Percentiles rank a stretch among this genome's conserved stretches.
Evolutionary conservation across 2,888 invertebrate species (phyloP).

Genomic region (Cantharis lateralis): DNA sequence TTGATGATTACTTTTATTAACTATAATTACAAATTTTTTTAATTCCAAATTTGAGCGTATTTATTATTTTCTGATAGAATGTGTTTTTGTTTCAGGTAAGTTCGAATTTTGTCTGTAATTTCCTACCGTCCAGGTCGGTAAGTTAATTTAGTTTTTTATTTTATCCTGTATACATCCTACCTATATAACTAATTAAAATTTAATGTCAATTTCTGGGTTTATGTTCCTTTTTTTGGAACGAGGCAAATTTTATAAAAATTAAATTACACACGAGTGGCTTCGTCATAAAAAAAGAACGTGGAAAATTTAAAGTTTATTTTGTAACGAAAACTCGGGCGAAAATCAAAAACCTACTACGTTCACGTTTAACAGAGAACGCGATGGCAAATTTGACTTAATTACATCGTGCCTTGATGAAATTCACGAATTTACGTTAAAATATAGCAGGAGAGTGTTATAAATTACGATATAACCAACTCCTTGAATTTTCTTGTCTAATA

Average conservation of each 20-base stretch:
- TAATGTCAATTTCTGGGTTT: not conserved
- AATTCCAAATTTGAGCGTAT: no score
- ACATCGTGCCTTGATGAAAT: slow-evolving; percentile 15
- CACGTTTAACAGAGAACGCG: slow-evolving; percentile 3
- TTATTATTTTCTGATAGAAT: not conserved
- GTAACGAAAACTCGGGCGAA: not conserved
- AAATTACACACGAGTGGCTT: not conserved
- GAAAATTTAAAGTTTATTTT: not conserved
- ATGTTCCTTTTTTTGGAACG: not conserved
- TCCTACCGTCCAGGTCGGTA: not conserved
- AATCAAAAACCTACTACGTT: not conserved
- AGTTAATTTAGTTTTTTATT: not conserved
- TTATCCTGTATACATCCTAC: not conserved
- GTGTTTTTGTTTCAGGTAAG: not conserved
- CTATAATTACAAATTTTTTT: no score
- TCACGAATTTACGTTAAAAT: slow-evolving; percentile 15
- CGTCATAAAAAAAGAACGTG: not conserved
- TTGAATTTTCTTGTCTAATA: slow-evolving; percentile 10
- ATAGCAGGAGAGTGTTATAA: slow-evolving; percentile 12
- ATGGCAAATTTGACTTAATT: slow-evolving; percentile 21
- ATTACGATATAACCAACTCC: slow-evolving; percentile 17
- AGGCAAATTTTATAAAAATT: not conserved
- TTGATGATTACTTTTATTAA: no score
- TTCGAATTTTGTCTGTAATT: not conserved
- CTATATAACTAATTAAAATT: not conserved